Evolutionary conservation across 2,113 vertebrate genomes (phyloP).

Genomic region (Rhinoderma darwinii): DNA sequence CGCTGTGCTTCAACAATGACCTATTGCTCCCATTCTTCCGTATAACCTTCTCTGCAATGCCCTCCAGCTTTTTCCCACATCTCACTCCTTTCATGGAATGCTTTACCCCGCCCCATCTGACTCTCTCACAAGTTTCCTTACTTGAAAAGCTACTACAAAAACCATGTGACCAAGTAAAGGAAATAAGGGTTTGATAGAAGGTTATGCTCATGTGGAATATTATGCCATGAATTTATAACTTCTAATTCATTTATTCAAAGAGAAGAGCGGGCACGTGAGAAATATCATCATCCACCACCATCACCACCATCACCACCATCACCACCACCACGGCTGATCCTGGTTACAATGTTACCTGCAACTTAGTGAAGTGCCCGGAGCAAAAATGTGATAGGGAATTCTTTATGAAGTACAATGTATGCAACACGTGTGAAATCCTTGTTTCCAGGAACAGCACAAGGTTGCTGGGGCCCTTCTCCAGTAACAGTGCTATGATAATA

Average conservation of each 20-base stretch:
- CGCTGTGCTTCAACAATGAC: slow-evolving; percentile 4
- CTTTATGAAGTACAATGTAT: no score
- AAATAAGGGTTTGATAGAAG: neutral
- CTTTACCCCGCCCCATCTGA: slow-evolving; percentile 1
- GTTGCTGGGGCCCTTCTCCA: no score
- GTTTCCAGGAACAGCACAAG: no score
- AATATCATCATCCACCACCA: no score
- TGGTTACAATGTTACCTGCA: no score
- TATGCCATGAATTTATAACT: neutral
- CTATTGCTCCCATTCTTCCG: slow-evolving; percentile 3
- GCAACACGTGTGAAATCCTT: no score
- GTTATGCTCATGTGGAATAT: neutral
- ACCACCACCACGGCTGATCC: no score
- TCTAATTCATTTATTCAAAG: neutral
- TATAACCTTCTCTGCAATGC: slow-evolving; percentile 5
- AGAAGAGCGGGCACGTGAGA: no score
- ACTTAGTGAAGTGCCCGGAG: no score
- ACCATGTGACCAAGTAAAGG: neutral
- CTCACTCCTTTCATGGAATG: neutral
- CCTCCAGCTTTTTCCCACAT: slow-evolving; percentile 4
- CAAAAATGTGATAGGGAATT: no score
- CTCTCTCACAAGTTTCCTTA: neutral
- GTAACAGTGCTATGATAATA: no score
- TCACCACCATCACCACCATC: no score
- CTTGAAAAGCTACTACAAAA: neutral